Conservation (phyloP, 2,797 vertebrate species). For the Rhabdomys pumilio region DNA sequence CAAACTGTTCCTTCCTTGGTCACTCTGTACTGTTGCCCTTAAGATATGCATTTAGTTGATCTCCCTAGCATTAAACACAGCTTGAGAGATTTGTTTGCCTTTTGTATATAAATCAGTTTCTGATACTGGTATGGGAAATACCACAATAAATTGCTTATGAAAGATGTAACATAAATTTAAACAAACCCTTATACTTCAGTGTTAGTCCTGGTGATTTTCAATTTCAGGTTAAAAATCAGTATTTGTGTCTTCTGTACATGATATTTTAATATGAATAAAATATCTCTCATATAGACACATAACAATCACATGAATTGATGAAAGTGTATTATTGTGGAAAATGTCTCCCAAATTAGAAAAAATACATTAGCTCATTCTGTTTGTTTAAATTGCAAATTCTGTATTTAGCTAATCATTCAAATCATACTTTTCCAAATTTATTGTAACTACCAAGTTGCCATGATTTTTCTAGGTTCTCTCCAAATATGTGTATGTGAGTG, state of each 20-base stretch:
- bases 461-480: neutral
- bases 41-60: neutral
- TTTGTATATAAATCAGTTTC: slow-evolving; percentile 16
- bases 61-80: neutral
- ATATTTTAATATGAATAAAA: slow-evolving; percentile 2
- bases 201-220: neutral
- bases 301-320: neutral
- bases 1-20: neutral
- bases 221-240: neutral
- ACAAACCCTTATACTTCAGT: neutral
- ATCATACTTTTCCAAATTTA: neutral
- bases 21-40: neutral
- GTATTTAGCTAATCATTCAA: neutral
- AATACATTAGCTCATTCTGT: neutral
- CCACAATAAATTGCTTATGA: neutral
- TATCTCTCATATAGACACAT: neutral
- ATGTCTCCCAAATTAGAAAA: neutral
- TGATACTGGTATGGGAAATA: neutral
- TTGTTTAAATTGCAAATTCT: neutral
- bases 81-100: neutral
- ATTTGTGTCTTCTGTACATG: slow-evolving; percentile 8
- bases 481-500: neutral
- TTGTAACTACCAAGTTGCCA: neutral
- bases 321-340: neutral
- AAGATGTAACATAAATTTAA: neutral